Evolutionary conservation across 2,113 vertebrate genomes (phyloP).

Genomic region (Pogona vitticeps): DNA sequence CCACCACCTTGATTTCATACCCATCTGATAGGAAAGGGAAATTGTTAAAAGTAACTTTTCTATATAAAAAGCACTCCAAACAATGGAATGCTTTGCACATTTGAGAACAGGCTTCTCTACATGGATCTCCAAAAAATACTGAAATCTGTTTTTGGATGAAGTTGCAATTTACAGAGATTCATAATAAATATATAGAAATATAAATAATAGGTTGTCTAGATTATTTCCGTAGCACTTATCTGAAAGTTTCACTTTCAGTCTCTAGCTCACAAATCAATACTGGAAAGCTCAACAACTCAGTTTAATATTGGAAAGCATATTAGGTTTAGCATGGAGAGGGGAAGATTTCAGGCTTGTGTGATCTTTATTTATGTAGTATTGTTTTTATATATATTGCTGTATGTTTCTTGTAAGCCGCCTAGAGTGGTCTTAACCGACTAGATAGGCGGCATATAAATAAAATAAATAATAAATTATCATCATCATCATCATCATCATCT

Average conservation of each 20-base stretch:
- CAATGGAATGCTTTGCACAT: background rate
- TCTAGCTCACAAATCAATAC: slow-evolving; percentile 27
- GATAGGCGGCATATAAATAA: too few relatives aligned
- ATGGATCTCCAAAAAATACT: too few relatives aligned
- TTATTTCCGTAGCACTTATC: background rate
- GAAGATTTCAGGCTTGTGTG: background rate
- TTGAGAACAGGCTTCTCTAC: background rate
- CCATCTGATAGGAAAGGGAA: background rate
- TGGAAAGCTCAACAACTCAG: background rate
- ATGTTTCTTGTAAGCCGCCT: too few relatives aligned
- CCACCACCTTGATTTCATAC: background rate
- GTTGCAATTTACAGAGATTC: background rate
- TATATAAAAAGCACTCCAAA: background rate
- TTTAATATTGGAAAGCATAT: slow-evolving; percentile 18
- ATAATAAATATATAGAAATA: background rate
- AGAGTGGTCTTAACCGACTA: too few relatives aligned
- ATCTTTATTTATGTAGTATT: background rate
- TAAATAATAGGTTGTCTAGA: background rate
- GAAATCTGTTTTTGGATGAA: background rate
- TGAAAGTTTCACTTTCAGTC: background rate
- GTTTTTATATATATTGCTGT: too few relatives aligned
- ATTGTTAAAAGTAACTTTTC: background rate
- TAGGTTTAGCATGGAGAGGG: background rate
- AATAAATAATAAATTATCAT: too few relatives aligned
- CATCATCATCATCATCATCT: too few relatives aligned